These are phyloP conservation scores for Drosophila lacertosa DNA, from an alignment of 1,140 invertebrate species.

Conservation along the genomic window DNA sequence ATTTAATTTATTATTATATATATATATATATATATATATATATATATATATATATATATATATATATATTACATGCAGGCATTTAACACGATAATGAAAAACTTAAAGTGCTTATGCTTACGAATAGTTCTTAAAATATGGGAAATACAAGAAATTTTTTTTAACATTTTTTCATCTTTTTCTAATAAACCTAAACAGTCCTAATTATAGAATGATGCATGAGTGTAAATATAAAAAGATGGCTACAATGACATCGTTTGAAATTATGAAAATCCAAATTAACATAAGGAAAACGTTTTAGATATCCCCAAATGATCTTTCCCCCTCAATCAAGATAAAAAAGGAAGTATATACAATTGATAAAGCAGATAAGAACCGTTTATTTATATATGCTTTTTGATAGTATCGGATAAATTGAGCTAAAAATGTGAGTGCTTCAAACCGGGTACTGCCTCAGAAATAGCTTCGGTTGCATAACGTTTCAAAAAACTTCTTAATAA, in stretches of 20 bases:
- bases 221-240: slow-evolving; percentile 70
- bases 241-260: slow-evolving; percentile 67
- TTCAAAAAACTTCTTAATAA: slow-evolving; percentile 75
- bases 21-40: slow-evolving; percentile 2
- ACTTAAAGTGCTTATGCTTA: slow-evolving; percentile 37
- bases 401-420: slow-evolving; percentile 10
- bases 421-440: slow-evolving; percentile 49
- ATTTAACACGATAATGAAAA: slow-evolving; percentile 48
- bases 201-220: slow-evolving; percentile 74
- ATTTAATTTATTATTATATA: not conserved
- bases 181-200: slow-evolving; percentile 72
- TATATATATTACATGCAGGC: slow-evolving; percentile 34
- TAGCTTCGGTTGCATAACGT: slow-evolving; percentile 53
- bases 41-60: not conserved
- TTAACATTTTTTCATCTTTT: slow-evolving; percentile 42
- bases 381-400: slow-evolving; percentile 2
- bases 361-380: slow-evolving; percentile 41
- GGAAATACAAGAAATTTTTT: slow-evolving; percentile 46
- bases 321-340: slow-evolving; percentile 40
- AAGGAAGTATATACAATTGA: slow-evolving; percentile 69
- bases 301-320: slow-evolving; percentile 37
- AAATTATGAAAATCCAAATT: slow-evolving; percentile 44
- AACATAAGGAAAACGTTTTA: slow-evolving; percentile 41
- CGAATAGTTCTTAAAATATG: slow-evolving; percentile 38
- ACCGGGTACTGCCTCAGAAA: slow-evolving; percentile 37